Percentiles rank a stretch among this genome's conserved stretches.
These are phyloP conservation scores for Hypanus sabinus DNA, from an alignment of 2,113 vertebrate genomes.

Conservation along the genomic window DNA sequence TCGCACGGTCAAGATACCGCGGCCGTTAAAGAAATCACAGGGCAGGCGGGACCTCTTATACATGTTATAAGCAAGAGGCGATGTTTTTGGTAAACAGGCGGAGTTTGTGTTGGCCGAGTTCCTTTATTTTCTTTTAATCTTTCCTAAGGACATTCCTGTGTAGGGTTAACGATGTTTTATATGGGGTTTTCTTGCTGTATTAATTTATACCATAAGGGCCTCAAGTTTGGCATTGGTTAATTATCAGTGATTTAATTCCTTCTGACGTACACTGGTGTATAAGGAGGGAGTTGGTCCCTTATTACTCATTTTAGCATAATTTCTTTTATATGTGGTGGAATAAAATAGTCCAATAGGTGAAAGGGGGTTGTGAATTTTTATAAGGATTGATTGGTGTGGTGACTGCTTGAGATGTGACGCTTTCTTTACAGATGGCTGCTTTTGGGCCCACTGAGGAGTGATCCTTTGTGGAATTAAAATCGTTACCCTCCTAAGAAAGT, in stretches of 20 bases:
- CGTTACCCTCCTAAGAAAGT: constrained; percentile 42
- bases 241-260: constrained; percentile 36
- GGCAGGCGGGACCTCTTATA: no score
- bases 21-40: constrained; percentile 40
- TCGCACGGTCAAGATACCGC: constrained; percentile 47
- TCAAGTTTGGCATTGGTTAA: constrained; percentile 32
- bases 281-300: constrained; percentile 40
- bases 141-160: constrained; percentile 26
- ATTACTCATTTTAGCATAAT: constrained; percentile 46
- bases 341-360: neutral
- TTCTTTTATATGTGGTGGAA: constrained; percentile 34
- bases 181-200: neutral
- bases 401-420: constrained; percentile 45
- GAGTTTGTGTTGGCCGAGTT: no score
- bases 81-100: no score
- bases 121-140: no score
- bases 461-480: constrained; percentile 40
- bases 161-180: constrained; percentile 37
- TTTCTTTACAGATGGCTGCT: constrained; percentile 47
- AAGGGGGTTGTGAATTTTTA: constrained; percentile 38
- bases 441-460: constrained; percentile 44
- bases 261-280: constrained; percentile 41
- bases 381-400: constrained; percentile 20
- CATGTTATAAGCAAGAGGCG: no score
- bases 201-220: neutral